Conservation (phyloP, 1,140 invertebrate genomes). For the Limonius californicus region DNA sequence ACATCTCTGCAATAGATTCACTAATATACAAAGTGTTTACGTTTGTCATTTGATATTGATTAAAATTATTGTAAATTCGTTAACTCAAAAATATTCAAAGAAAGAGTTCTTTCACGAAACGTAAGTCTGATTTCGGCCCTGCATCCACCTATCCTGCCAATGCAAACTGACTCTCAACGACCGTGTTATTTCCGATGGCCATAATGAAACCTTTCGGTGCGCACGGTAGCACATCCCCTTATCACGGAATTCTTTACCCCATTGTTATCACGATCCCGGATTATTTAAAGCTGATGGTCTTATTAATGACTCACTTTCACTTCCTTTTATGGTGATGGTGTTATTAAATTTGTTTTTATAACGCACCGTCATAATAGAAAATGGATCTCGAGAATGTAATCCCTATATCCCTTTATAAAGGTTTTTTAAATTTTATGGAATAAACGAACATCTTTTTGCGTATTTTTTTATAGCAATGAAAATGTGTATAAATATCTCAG, state of each 20-base stretch:
- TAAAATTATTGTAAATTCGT: no score
- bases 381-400: constrained; percentile 11
- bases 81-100: background rate
- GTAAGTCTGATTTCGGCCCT: background rate
- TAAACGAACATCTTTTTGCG: no score
- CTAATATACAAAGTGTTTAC: no score
- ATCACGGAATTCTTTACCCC: constrained; percentile 29
- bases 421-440: no score
- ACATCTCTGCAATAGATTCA: no score
- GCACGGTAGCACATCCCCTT: constrained; percentile 29
- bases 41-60: no score
- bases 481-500: no score
- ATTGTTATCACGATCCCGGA: constrained; percentile 30
- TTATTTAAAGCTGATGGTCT: constrained; percentile 33
- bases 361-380: constrained; percentile 21
- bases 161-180: background rate
- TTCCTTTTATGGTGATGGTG: constrained; percentile 20
- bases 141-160: background rate
- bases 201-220: constrained; percentile 29
- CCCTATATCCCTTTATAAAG: no score
- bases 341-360: constrained; percentile 35
- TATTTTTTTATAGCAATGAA: no score
- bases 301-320: constrained; percentile 32
- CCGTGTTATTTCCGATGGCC: constrained; percentile 27
- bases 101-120: no score